phyloP scores from a whole-genome alignment of 2,888 invertebrate genomes.

The Aleiodes leptofemur region DNA sequence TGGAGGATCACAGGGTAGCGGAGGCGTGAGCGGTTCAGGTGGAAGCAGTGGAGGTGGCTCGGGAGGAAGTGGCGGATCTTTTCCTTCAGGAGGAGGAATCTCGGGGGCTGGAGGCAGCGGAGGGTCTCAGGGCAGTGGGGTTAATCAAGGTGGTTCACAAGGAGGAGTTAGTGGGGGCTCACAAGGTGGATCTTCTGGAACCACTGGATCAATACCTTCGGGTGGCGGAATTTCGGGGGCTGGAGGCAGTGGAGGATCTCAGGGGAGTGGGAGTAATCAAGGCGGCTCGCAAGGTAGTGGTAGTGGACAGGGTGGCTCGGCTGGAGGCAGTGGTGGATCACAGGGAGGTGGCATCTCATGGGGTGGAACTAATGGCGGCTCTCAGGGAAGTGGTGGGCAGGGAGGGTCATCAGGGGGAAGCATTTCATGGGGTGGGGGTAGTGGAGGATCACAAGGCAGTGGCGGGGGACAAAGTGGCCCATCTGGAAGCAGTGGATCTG shows the following conservation, averaged over 20 bases:
- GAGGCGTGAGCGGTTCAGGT: neutral
- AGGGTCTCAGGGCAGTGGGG: neutral
- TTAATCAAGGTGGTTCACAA: slow-evolving; percentile 21
- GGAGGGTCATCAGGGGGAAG: neutral
- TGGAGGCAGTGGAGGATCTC: too few species aligned
- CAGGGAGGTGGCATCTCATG: neutral
- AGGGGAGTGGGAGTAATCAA: too few species aligned
- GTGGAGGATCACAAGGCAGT: too few species aligned
- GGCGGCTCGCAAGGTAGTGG: too few species aligned
- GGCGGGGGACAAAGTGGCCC: too few species aligned
- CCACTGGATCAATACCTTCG: too few species aligned
- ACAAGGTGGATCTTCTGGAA: slow-evolving; percentile 21
- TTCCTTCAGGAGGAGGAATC: too few species aligned
- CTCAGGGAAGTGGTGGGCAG: neutral
- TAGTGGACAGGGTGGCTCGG: slow-evolving; percentile 11
- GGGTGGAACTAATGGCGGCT: neutral
- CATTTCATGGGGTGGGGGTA: neutral
- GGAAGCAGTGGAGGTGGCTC: slow-evolving; percentile 8
- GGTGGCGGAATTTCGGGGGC: too few species aligned
- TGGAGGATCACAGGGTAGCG: too few species aligned
- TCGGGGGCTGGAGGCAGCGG: neutral
- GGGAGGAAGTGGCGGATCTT: too few species aligned
- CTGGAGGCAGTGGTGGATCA: neutral
- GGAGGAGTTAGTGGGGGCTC: slow-evolving; percentile 8
- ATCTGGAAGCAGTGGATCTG: too few species aligned